phyloP scores from a whole-genome alignment of 2,113 vertebrate genomes.

The Origma solitaria region DNA sequence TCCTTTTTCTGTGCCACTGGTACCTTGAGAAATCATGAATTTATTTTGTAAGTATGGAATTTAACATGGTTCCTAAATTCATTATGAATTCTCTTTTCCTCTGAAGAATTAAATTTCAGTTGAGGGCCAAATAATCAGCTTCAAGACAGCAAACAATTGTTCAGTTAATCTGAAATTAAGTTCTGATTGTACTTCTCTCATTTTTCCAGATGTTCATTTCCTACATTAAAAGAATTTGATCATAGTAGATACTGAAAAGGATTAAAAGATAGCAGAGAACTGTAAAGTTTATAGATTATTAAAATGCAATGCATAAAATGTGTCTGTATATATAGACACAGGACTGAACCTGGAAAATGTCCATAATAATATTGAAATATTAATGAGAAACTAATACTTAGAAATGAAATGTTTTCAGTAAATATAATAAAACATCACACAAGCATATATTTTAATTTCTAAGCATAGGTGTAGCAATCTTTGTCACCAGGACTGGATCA shows the following conservation, averaged over 20 bases:
- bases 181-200: neutral
- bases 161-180: neutral
- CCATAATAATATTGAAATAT: neutral
- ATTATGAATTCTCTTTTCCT: neutral
- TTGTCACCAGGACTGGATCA: neutral
- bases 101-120: neutral
- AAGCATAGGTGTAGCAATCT: neutral
- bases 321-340: neutral
- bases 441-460: neutral
- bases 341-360: neutral
- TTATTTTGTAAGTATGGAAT: neutral
- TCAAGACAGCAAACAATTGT: neutral
- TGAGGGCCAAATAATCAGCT: neutral
- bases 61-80: neutral
- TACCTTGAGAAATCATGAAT: neutral
- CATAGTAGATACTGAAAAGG: neutral
- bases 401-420: neutral
- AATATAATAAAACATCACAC: neutral
- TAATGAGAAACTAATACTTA: neutral
- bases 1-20: conserved; percentile 17
- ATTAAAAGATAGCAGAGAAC: neutral
- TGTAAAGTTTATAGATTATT: neutral
- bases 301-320: neutral
- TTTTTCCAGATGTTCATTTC: neutral
- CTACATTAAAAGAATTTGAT: neutral